phyloP scores from a whole-genome alignment of 2,113 vertebrate species.

The Lepisosteus oculatus region DNA sequence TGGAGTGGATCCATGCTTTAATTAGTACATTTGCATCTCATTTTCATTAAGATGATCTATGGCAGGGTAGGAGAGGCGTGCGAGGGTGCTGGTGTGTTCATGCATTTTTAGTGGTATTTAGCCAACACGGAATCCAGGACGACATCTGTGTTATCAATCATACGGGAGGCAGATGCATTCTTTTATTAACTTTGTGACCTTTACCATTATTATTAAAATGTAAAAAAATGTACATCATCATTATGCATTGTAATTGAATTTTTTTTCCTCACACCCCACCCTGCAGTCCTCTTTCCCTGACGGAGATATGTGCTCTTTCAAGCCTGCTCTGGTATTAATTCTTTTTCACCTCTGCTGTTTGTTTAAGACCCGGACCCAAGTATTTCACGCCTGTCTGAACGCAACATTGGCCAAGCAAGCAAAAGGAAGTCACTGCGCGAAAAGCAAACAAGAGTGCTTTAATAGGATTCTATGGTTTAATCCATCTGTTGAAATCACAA shows the following conservation, averaged over 20 bases:
- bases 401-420: background rate
- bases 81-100: slow-evolving; percentile 47
- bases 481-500: no score
- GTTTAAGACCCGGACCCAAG: background rate
- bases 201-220: slow-evolving; percentile 19
- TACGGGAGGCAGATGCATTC: slow-evolving; percentile 21
- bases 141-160: slow-evolving; percentile 41
- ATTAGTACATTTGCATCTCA: slow-evolving; percentile 70
- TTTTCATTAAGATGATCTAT: slow-evolving; percentile 72
- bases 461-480: no score
- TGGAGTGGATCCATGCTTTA: slow-evolving; percentile 47
- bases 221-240: slow-evolving; percentile 4
- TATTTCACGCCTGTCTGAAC: slow-evolving; percentile 3
- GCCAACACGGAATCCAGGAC: slow-evolving; percentile 32
- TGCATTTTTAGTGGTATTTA: slow-evolving; percentile 53
- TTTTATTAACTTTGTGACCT: slow-evolving; percentile 30
- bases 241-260: slow-evolving; percentile 8
- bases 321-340: background rate
- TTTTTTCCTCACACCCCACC: background rate
- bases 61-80: slow-evolving; percentile 52
- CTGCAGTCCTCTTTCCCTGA: background rate
- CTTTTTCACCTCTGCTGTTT: background rate
- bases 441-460: background rate
- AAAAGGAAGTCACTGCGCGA: background rate
- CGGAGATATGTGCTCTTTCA: background rate